A percentile compares a stretch with the other conserved stretches of the same genome.
These are phyloP conservation scores for Hydroisotoma schaefferi DNA, from an alignment of 2,888 invertebrate genomes.

Conservation along the genomic window DNA sequence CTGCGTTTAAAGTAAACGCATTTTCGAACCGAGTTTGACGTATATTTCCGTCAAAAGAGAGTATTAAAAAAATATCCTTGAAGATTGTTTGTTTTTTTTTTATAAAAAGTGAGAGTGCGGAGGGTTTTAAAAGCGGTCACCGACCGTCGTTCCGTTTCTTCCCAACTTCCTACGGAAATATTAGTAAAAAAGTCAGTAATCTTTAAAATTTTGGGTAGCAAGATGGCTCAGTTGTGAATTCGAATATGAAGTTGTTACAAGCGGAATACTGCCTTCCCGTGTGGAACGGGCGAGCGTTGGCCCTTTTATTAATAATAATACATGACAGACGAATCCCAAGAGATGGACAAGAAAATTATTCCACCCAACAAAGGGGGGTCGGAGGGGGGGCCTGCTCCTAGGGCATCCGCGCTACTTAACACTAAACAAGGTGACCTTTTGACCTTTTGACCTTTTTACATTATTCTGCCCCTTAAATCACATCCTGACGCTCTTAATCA, in stretches of 20 bases:
- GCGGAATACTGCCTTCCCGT: constrained; percentile 38
- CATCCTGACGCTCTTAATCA: no score
- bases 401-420: no score
- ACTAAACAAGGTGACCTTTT: no score
- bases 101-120: no score
- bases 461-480: no score
- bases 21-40: no score
- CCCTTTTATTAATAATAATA: constrained; percentile 20
- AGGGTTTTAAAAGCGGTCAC: background rate
- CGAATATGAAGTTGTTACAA: constrained; percentile 45
- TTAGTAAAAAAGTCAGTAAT: constrained; percentile 21
- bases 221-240: constrained; percentile 48
- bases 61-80: no score
- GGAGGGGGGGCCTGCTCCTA: constrained; percentile 10
- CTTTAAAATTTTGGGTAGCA: constrained; percentile 37
- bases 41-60: no score
- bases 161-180: constrained; percentile 9
- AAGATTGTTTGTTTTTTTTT: no score
- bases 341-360: constrained; percentile 48
- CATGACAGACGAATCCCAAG: constrained; percentile 43
- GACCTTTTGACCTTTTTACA: no score
- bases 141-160: constrained; percentile 20
- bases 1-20: no score
- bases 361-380: constrained; percentile 33
- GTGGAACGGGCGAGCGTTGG: constrained; percentile 46